phyloP scores from a whole-genome alignment of 2,113 vertebrate species.

The cattle (Bos taurus) region DNA sequence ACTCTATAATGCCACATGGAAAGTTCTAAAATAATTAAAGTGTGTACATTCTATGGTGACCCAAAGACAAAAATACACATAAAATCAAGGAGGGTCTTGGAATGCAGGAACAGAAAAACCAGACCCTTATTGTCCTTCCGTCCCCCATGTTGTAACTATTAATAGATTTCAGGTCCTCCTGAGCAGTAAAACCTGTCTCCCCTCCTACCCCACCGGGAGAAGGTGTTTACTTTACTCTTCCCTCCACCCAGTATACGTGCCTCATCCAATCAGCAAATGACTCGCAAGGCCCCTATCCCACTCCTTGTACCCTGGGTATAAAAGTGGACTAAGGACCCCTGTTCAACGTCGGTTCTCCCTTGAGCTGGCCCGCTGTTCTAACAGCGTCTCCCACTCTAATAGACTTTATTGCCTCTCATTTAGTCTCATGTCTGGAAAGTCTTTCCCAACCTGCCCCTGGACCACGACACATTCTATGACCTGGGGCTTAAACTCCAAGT shows the following conservation, averaged over 20 bases:
- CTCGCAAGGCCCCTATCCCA: neutral
- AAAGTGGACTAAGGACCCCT: neutral
- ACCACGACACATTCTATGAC: accelerated
- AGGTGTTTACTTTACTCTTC: neutral
- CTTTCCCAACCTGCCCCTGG: neutral
- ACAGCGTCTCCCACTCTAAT: neutral
- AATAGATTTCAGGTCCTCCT: neutral
- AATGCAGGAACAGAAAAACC: neutral
- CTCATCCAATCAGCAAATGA: neutral
- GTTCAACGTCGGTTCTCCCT: neutral
- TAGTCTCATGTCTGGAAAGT: neutral
- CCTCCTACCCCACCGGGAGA: neutral
- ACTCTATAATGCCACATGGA: neutral
- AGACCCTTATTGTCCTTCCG: neutral
- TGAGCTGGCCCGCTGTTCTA: neutral
- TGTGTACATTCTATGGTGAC: neutral
- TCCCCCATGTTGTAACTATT: neutral
- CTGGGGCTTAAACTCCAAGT: neutral
- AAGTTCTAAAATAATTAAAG: neutral
- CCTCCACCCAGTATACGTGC: neutral
- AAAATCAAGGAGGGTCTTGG: neutral
- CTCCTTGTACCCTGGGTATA: neutral
- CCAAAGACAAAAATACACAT: neutral
- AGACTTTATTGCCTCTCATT: neutral
- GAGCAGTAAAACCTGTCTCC: neutral